phyloP scores from a whole-genome alignment of 2,888 invertebrate species.

The Alentia gelatinosa region DNA sequence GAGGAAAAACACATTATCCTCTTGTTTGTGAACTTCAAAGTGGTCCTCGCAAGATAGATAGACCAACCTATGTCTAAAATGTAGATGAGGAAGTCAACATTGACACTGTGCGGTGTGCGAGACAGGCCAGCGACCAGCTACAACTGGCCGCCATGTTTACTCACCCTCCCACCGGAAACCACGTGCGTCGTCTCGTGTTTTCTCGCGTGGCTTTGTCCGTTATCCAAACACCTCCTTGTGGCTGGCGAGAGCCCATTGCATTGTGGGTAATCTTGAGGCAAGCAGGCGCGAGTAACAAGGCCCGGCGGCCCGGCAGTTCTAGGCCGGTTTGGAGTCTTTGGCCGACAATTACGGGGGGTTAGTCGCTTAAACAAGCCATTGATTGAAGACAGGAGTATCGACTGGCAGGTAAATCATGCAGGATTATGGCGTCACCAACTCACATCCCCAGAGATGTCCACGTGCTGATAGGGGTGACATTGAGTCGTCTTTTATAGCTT shows the following conservation, averaged over 20 bases:
- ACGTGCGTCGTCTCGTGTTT: not conserved
- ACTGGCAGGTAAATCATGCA: not conserved
- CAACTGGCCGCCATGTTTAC: not conserved
- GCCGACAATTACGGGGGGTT: not conserved
- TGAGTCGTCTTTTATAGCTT: no score
- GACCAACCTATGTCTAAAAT: not conserved
- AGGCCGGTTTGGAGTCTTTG: not conserved
- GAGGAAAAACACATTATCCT: not conserved
- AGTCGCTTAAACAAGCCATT: not conserved
- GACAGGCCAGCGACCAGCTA: not conserved
- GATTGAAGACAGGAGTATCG: not conserved
- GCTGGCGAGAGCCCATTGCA: not conserved
- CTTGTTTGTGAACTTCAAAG: conserved; percentile 7
- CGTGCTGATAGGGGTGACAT: no score
- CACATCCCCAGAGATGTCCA: no score
- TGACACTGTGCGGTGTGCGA: not conserved
- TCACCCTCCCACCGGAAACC: not conserved
- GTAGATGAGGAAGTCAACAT: not conserved
- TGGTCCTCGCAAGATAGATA: not conserved
- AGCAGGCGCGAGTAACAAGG: not conserved
- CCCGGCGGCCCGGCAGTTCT: not conserved
- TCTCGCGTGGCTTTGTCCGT: conserved; percentile 34
- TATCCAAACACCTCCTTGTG: not conserved
- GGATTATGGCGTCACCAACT: no score
- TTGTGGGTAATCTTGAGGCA: conserved; percentile 1